Conservation (phyloP, 1,140 invertebrate species). For the Aethina tumida region DNA sequence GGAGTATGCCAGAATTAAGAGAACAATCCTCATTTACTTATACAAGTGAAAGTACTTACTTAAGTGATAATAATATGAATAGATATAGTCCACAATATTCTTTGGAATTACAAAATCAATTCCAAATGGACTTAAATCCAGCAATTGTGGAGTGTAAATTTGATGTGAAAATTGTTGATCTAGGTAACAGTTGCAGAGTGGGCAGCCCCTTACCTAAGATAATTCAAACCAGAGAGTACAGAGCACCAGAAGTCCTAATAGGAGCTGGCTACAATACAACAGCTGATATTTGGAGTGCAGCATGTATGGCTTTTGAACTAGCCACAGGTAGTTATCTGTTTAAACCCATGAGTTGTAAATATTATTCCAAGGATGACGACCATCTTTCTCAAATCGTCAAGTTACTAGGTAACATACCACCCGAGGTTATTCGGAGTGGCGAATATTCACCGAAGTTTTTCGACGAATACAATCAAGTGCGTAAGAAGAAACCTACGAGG, state of each 20-base stretch:
- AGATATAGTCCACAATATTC: no score
- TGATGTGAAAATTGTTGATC: conserved; percentile 91
- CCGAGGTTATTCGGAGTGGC: conserved; percentile 77
- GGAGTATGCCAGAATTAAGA: conserved; percentile 70
- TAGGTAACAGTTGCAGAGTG: conserved; percentile 99
- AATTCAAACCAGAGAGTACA: conserved; percentile 97
- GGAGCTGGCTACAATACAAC: conserved; percentile 90
- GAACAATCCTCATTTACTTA: conserved; percentile 39
- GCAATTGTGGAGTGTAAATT: conserved; percentile 76
- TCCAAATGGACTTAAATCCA: conserved; percentile 55
- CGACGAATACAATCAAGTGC: conserved; percentile 81
- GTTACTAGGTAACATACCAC: conserved; percentile 89
- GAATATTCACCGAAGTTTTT: conserved; percentile 91
- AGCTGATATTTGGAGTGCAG: conserved; percentile 98
- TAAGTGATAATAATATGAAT: no score
- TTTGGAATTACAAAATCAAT: no score
- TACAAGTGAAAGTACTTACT: conserved; percentile 30
- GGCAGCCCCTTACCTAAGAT: conserved; percentile 92
- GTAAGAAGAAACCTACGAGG: conserved; percentile 86
- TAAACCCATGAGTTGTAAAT: conserved; percentile 88
- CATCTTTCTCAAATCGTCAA: conserved; percentile 98
- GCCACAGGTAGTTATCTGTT: conserved; percentile 99
- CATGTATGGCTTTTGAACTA: conserved; percentile 98
- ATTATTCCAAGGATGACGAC: conserved; percentile 90
- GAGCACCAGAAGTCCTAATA: conserved; percentile 90